Evolutionary conservation across 2,888 invertebrate genomes (phyloP), one percentile per base, ranked within the genome.

Genomic region (Eretmocerus hayati): DNA sequence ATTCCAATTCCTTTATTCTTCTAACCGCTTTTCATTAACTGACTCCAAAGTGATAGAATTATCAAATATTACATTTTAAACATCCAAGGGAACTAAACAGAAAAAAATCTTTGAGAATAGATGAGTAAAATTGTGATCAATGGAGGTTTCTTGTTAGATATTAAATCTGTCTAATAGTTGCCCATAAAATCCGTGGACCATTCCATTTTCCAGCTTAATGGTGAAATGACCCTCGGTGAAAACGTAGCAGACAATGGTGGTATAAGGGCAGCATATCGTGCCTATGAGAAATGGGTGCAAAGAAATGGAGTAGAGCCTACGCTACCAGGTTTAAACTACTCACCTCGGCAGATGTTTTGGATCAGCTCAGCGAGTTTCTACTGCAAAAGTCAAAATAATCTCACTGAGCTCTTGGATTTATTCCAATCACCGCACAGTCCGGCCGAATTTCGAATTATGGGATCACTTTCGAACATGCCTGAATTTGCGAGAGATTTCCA

Each of bases 231-330:
- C 0, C 90, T 91, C 73, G 92, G 91, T 11, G 94, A 94, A 69
- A 94, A 94, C 68, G 94, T 94, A 48, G 94, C 94, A 0, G 94
- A 94, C 69, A 94, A 93, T 66, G 93, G 92, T 2, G 94, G 93
- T 1, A 81, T 93, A 55, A 93, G 92, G 67, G 87, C 90, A 67
- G 88, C 93, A 0, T 94, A 93, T 70, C 76, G 81, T 53, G 91
- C 90, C 0, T 91, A 91, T 70, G 77, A 81, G 39, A 78, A 80
- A 9, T 90, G 88, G 88, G 79, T 77, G 0, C 72, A 77, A 18
- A 74, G 82, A 9, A 80, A 87, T 63, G 80, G 81, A 0, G 72
- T 73, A 1, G 89, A 90, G 61, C 71, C 74, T 0, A 74, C 76
- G 42, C 73, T 90, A 26, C 90, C 90, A 0, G 90, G 87, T 0